Percentiles rank a stretch among this genome's conserved stretches.
Conservation (phyloP, 37 sponge, comb jelly and placozoan species). For the Agelas oroides region DNA sequence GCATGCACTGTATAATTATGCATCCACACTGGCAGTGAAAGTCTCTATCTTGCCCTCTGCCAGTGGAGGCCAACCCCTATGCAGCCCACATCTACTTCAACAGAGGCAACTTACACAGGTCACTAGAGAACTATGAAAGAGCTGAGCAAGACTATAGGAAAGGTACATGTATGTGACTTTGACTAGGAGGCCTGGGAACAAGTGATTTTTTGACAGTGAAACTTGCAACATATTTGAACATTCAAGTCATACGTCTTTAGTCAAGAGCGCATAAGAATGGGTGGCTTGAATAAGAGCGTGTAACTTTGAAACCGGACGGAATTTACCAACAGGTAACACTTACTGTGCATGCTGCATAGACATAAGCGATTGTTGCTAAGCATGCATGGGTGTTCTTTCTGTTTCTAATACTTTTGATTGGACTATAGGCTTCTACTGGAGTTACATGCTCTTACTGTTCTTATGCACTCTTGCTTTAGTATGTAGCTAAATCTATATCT, state of each 20-base stretch:
- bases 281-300: no score
- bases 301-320: no score
- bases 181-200: background rate
- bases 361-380: no score
- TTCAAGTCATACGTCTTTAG: no score
- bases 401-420: no score
- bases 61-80: conserved; percentile 74
- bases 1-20: no score
- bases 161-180: conserved; percentile 58
- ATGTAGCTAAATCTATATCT: background rate
- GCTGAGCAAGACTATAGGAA: conserved; percentile 85
- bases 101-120: conserved; percentile 80
- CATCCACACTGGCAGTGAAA: no score
- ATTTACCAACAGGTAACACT: no score
- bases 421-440: no score
- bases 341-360: no score
- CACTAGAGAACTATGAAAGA: conserved; percentile 36
- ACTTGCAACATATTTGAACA: background rate
- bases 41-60: background rate
- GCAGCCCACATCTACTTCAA: conserved; percentile 90
- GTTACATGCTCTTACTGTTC: background rate
- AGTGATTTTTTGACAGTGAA: background rate
- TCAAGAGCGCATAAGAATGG: no score
- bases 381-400: no score
- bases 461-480: background rate